Base-by-base conservation (phyloP, 2,113 vertebrate species). In the Xenopus borealis region DNA sequence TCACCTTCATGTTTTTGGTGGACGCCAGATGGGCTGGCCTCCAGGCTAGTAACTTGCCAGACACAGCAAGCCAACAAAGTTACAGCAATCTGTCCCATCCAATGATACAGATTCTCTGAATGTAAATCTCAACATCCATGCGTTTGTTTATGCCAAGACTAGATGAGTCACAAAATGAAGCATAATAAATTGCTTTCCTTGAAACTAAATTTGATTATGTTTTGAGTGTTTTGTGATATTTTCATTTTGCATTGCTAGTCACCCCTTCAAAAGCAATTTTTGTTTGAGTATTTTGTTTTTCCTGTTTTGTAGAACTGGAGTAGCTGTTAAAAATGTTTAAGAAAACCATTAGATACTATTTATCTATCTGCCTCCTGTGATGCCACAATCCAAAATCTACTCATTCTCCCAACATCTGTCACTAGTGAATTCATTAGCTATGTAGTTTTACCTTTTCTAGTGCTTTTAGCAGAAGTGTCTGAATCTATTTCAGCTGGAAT, bases 1-100 rank as follows among this genome's bases (percentile, higher is more conserved):
- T 62, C 97, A 98, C 74, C 79, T 99, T 47, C 96, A 98, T 66
- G 81, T 99, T 70, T 87, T 97, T 71, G 96, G 96, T 14, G 95
- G 96, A 14, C 95, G 95, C 69, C 85, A 85, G 80, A 80, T 99
- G 94, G 83, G 81, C 3, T 99, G 97, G 96, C 96, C 95, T 45
- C 97, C 97, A n/a, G 97, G 96, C 72, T 99, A 94, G 90, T 52
- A 53, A 59, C 12, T 72, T 11, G 46, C 12, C 9, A 33, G 27
- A 10, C 18, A 59, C 66, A 4, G 12, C 16, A 33, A 47, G 30
- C 57, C 17, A 64, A 17, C 67, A 63, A 14, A 20, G 66, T 23
- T 13, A 23, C 33, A 27, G 40, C 46, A 63, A 12, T 55, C 46
- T 63, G 73, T 44, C 65, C 65, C 16, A 20, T 58, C 52, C 20